phyloP scores from a whole-genome alignment of 2,113 vertebrate genomes.

The Vidua macroura region DNA sequence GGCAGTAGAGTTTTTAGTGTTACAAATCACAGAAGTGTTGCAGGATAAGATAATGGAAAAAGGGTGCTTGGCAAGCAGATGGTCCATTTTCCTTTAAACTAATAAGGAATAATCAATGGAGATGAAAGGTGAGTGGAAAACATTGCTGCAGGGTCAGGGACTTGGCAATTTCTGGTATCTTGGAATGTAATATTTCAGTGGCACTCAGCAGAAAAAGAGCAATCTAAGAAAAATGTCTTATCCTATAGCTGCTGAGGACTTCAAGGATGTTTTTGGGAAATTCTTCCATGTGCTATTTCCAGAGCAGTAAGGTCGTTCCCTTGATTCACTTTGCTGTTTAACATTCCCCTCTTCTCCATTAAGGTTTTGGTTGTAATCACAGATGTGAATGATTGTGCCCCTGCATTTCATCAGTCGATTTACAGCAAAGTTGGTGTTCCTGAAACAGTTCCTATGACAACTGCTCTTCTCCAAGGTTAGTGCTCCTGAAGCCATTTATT shows the following conservation, averaged over 20 bases:
- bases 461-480: constrained; percentile 86
- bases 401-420: constrained; percentile 86
- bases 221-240: constrained; percentile 22
- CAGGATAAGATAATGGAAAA: background rate
- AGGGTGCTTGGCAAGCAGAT: background rate
- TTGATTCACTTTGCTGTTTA: background rate
- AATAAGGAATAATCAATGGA: background rate
- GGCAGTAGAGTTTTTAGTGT: background rate
- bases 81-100: background rate
- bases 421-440: constrained; percentile 84
- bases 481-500: constrained; percentile 2
- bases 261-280: background rate
- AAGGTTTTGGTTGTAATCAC: constrained; percentile 83
- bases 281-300: background rate
- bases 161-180: background rate
- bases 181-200: background rate
- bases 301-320: background rate
- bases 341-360: background rate
- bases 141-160: background rate
- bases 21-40: background rate
- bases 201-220: constrained; percentile 1
- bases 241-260: background rate
- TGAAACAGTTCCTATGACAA: constrained; percentile 86
- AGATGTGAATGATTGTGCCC: constrained; percentile 85
- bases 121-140: background rate